Conservation (phyloP, 2,113 vertebrate species). For the Daubentonia madagascariensis region DNA sequence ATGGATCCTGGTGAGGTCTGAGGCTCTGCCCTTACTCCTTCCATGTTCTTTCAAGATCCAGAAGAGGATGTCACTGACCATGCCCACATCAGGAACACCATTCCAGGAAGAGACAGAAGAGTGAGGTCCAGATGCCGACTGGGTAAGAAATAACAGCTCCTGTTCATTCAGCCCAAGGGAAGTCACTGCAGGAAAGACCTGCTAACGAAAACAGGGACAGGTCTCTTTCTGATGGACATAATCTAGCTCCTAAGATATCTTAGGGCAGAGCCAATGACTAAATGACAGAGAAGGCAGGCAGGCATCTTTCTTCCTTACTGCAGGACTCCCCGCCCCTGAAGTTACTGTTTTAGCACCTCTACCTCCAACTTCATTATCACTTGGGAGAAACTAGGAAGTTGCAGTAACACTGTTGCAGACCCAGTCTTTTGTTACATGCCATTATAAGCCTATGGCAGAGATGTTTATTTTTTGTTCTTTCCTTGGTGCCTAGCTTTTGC, state of each 20-base stretch:
- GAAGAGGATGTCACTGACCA: conserved; percentile 95
- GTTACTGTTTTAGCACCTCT: background rate
- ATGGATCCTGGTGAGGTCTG: conserved; percentile 93
- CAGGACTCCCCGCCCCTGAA: background rate
- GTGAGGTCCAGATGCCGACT: conserved; percentile 91
- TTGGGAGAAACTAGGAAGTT: background rate
- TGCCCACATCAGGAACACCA: conserved; percentile 90
- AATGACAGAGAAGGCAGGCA: background rate
- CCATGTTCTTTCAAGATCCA: conserved; percentile 94
- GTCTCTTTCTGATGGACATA: conserved; percentile 32
- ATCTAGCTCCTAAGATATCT: background rate
- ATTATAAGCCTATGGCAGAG: background rate
- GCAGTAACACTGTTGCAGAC: background rate
- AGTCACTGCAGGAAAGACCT: conserved; percentile 96
- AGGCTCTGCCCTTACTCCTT: conserved; percentile 78
- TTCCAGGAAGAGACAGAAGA: conserved; percentile 88
- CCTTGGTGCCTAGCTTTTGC: background rate
- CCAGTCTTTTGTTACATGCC: background rate
- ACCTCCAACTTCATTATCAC: background rate
- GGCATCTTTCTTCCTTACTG: background rate
- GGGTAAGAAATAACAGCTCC: conserved; percentile 96
- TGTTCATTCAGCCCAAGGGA: conserved; percentile 98
- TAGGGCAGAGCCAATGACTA: background rate
- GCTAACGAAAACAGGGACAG: conserved; percentile 88
- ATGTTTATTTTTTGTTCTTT: background rate